phyloP scores from a whole-genome alignment of 1,140 invertebrate species.

The Neomicropteryx cornuta region DNA sequence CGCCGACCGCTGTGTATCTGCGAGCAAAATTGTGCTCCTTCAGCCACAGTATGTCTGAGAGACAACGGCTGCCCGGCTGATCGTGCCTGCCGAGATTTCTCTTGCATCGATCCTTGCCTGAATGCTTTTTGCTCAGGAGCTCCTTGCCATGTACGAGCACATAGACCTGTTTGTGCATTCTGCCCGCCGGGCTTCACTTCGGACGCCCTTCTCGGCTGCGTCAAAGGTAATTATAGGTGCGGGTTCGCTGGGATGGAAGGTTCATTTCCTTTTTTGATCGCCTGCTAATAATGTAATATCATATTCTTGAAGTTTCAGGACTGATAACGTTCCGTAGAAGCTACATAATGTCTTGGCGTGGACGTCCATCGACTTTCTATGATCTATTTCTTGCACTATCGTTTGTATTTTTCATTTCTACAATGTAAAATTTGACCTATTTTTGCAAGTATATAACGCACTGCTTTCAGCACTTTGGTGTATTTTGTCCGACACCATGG shows the following conservation, averaged over 20 bases:
- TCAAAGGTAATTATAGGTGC: conserved; percentile 81
- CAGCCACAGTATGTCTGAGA: conserved; percentile 76
- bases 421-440: too few species aligned
- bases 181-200: conserved; percentile 82
- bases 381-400: too few species aligned
- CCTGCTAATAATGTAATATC: conserved; percentile 35
- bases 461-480: too few species aligned
- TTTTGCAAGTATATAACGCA: too few species aligned
- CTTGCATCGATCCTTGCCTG: conserved; percentile 82
- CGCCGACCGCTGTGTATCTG: conserved; percentile 79
- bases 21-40: conserved; percentile 73
- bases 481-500: too few species aligned
- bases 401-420: too few species aligned
- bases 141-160: conserved; percentile 84
- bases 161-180: conserved; percentile 88
- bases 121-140: conserved; percentile 68
- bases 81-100: conserved; percentile 75
- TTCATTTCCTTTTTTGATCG: conserved; percentile 15
- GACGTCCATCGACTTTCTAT: conserved; percentile 27
- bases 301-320: conserved; percentile 43
- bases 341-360: conserved; percentile 36
- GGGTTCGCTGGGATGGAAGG: too few species aligned
- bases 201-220: conserved; percentile 83
- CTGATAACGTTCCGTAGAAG: conserved; percentile 19
- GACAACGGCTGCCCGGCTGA: conserved; percentile 77